Evolutionary conservation across 2,113 vertebrate species (phyloP).

Genomic region (Hepsetus odoe): DNA sequence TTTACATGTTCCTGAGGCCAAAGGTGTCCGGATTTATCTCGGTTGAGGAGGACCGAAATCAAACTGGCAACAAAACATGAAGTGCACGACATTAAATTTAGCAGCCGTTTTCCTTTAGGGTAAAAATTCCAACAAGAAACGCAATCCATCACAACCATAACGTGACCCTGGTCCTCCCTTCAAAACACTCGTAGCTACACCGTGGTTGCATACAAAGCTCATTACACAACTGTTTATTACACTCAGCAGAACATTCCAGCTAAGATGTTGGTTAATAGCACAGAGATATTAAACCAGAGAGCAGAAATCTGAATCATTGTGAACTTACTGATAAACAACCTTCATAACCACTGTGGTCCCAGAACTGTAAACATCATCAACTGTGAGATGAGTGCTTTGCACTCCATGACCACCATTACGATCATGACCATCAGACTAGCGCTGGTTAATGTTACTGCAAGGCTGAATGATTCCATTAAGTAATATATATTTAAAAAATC

Average conservation of each 20-base stretch:
- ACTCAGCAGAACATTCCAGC: not conserved
- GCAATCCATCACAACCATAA: constrained; percentile 2
- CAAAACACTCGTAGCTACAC: constrained; percentile 1
- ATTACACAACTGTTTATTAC: not conserved
- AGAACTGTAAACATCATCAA: constrained; percentile 19
- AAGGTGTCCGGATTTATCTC: too few relatives aligned
- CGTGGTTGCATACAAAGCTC: constrained; percentile 16
- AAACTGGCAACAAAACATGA: not conserved
- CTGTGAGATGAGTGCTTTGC: not conserved
- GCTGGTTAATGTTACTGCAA: not conserved
- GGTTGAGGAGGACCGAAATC: constrained; percentile 3
- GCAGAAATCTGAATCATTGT: not conserved
- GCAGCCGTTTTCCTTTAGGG: constrained; percentile 22
- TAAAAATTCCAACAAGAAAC: constrained; percentile 29
- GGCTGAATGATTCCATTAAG: constrained; percentile 24
- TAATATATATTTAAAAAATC: too few relatives aligned
- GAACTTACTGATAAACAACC: constrained; percentile 21
- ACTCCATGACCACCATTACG: not conserved
- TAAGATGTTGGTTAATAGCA: not conserved
- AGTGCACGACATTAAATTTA: not conserved
- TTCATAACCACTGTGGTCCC: not conserved
- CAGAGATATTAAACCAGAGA: not conserved
- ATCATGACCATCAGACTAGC: constrained; percentile 13
- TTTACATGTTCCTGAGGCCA: too few relatives aligned
- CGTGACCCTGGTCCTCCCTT: constrained; percentile 12